Percentiles rank a stretch among this genome's conserved stretches.
Evolutionary conservation across 30 jellyfish, hydroid and myxozoan species (phyloP).

Genomic region (Calvadosia cruxmelitensis): DNA sequence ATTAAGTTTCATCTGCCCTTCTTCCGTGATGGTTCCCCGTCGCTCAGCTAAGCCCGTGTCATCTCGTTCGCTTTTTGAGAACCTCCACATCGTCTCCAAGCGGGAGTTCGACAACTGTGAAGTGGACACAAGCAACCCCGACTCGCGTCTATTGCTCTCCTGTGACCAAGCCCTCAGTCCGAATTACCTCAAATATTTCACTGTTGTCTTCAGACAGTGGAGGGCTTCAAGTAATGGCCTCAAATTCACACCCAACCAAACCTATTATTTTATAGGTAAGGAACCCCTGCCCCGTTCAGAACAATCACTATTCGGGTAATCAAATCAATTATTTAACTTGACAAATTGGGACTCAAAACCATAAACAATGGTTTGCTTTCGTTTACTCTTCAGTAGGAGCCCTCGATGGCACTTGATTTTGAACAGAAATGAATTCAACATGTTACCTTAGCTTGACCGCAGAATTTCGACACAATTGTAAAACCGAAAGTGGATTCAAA

Average conservation of each 20-base stretch:
- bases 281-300: no score
- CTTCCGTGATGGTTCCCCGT: conserved; percentile 15
- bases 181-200: conserved; percentile 13
- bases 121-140: conserved; percentile 14
- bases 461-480: no score
- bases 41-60: conserved; percentile 1
- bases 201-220: conserved; percentile 2
- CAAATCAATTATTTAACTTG: no score
- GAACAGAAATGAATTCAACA: no score
- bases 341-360: no score
- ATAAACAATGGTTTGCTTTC: no score
- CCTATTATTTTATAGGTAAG: conserved; percentile 60
- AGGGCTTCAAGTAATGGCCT: conserved; percentile 19
- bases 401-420: no score
- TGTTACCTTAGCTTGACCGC: no score
- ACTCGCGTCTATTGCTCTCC: conserved; percentile 12
- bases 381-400: no score
- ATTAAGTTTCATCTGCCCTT: conserved; percentile 48
- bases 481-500: no score
- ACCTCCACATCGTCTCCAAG: conserved; percentile 41
- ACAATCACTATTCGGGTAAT: no score
- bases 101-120: conserved; percentile 44
- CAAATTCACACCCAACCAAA: conserved; percentile 15
- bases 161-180: conserved; percentile 22
- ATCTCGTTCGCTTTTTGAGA: conserved; percentile 19